Evolutionary conservation across 1,140 invertebrate genomes (phyloP), one percentile per base, ranked within the genome.

Genomic region (Drosophila ficusphila): DNA sequence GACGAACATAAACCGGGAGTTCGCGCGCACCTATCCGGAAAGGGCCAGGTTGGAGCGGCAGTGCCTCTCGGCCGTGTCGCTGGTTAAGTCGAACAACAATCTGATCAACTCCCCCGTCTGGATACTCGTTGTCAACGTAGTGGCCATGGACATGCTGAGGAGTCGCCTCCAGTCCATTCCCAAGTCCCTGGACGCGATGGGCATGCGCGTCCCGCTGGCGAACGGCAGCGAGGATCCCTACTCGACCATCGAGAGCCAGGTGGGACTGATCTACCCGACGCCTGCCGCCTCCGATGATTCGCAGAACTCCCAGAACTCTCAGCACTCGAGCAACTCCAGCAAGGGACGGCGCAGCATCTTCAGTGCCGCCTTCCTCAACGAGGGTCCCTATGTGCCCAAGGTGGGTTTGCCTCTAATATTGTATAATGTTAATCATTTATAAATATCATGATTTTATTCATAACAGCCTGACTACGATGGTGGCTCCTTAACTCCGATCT

Each of bases 111-210:
- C 96, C 89, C 97, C 97, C 31, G 96, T 98, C 53, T 99, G 97
- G 98, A 96, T 98, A 53, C 94, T 98, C 78, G 96, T 99, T 85
- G 96, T 99, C 91, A 99, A 99, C 91, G 96, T 99, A 9, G 97
- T 99, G 56, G 97, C 97, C 69, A 95, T 99, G 93, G 97, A 99
- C 88, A 98, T 98, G 97, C 94, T 98, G 79, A 98, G 98, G 92
- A 96, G 96, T 52, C 96, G 96, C 92, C 92, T 97, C 74, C 96
- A 96, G 70, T 95, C 96, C 9, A 23, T 91, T 39, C 90, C 90
- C 52, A 91, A 91, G 39, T 79, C 83, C 1, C n/a, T 90, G 46
- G 89, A 90, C 64, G 85, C 78, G 8, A 53, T 90, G 8, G 81
- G 86, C 19, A 71, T 82, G 44, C 79, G 90, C 36, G 51, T 89